phyloP scores from a whole-genome alignment of 2,888 invertebrate species.

The Tipula confusa region DNA sequence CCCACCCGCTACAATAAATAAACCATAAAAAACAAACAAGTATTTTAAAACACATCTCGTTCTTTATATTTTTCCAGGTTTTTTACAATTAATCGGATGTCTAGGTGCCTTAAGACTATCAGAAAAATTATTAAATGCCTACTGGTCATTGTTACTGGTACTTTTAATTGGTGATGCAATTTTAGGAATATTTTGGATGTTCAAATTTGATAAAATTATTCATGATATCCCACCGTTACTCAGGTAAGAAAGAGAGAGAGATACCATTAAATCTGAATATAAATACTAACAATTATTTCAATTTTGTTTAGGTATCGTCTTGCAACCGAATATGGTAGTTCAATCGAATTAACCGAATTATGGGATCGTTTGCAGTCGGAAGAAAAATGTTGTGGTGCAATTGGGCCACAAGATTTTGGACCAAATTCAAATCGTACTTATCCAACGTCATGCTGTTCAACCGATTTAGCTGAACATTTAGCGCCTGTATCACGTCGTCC shows the following conservation, averaged over 20 bases:
- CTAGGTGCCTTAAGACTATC: conserved; percentile 75
- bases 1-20: too few species aligned
- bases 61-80: conserved; percentile 43
- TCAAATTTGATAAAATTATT: conserved; percentile 70
- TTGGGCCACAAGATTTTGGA: conserved; percentile 50
- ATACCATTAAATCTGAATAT: background rate
- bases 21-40: too few species aligned
- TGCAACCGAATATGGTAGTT: conserved; percentile 67
- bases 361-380: conserved; percentile 75
- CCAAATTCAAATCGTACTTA: conserved; percentile 38
- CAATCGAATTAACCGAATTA: conserved; percentile 66
- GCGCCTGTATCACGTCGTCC: conserved; percentile 37
- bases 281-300: background rate
- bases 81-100: conserved; percentile 73
- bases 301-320: conserved; percentile 45
- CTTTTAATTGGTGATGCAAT: conserved; percentile 79
- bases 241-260: conserved; percentile 50
- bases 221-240: conserved; percentile 68
- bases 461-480: conserved; percentile 38
- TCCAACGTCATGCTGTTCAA: conserved; percentile 38
- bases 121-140: conserved; percentile 75
- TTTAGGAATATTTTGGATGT: conserved; percentile 80
- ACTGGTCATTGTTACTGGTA: conserved; percentile 74
- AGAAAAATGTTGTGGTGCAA: conserved; percentile 74
- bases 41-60: too few species aligned